phyloP scores from a whole-genome alignment of 2,113 vertebrate species.

The Rhynchomys soricoides region DNA sequence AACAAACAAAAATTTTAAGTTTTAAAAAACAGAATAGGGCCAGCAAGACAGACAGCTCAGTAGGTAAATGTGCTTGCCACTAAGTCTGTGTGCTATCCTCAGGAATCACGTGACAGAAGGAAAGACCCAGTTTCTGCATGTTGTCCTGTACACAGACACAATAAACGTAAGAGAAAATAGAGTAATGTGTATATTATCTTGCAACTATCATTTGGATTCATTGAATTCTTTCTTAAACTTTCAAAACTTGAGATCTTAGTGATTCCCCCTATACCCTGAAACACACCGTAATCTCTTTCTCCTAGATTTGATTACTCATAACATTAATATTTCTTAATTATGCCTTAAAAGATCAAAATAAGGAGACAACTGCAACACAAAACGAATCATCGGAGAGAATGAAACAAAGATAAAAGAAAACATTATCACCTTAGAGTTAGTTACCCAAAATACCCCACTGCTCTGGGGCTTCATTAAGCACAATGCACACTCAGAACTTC shows the following conservation, averaged over 20 bases:
- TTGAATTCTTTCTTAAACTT: constrained; percentile 22
- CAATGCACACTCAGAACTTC: not conserved
- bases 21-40: constrained; percentile 1
- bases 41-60: not conserved
- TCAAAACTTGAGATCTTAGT: constrained; percentile 4
- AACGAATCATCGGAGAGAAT: not conserved
- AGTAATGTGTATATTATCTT: not conserved
- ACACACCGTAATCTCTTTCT: constrained; percentile 29
- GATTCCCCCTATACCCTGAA: constrained; percentile 36
- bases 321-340: not conserved
- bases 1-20: constrained; percentile 47
- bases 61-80: not conserved
- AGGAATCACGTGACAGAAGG: not conserved
- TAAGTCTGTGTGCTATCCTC: not conserved
- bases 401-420: constrained; percentile 35
- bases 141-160: not conserved
- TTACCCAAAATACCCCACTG: not conserved
- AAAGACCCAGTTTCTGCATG: not conserved
- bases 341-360: constrained; percentile 35
- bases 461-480: constrained; percentile 10
- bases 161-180: not conserved
- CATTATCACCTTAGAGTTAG: not conserved
- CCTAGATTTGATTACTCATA: constrained; percentile 22
- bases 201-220: not conserved
- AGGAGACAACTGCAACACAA: not conserved